These are phyloP conservation scores for Ondatra zibethicus DNA, from an alignment of 2,113 vertebrate genomes.

Conservation along the genomic window DNA sequence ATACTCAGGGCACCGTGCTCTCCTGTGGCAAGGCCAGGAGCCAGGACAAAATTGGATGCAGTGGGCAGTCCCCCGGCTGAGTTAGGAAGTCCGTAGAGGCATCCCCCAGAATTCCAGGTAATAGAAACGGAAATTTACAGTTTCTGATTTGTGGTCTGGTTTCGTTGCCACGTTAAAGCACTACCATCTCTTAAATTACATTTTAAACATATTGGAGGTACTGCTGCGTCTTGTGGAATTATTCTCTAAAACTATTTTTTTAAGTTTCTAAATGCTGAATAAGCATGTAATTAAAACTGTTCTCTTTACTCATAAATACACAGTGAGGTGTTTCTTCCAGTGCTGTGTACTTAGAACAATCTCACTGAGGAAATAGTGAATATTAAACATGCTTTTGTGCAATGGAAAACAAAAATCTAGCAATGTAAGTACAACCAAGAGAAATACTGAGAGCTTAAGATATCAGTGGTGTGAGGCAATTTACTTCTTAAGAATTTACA, in stretches of 20 bases:
- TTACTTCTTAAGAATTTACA: conserved; percentile 43
- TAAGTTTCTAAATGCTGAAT: conserved; percentile 25
- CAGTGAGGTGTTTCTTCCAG: conserved; percentile 36
- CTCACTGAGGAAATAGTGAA: conserved; percentile 20
- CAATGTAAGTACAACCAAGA: background rate
- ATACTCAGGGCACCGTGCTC: background rate
- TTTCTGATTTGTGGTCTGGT: conserved; percentile 1
- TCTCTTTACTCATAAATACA: conserved; percentile 19
- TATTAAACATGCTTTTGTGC: background rate
- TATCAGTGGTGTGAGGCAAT: background rate
- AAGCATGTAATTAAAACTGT: conserved; percentile 5
- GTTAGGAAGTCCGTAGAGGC: background rate
- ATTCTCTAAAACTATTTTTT: conserved; percentile 45
- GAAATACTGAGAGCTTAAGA: conserved; percentile 13
- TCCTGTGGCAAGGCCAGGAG: background rate
- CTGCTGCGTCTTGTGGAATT: conserved; percentile 31
- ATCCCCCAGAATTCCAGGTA: background rate
- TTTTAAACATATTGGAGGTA: conserved; percentile 32
- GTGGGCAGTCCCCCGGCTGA: background rate
- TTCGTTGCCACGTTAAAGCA: conserved; percentile 44
- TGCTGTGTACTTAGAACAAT: background rate
- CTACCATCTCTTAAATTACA: conserved; percentile 1
- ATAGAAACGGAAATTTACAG: conserved; percentile 32
- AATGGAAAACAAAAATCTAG: conserved; percentile 43
- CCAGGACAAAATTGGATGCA: background rate